A percentile compares a stretch with the other conserved stretches of the same genome.
Conservation (phyloP, 2,113 vertebrate genomes). For the Trachemys scripta region DNA sequence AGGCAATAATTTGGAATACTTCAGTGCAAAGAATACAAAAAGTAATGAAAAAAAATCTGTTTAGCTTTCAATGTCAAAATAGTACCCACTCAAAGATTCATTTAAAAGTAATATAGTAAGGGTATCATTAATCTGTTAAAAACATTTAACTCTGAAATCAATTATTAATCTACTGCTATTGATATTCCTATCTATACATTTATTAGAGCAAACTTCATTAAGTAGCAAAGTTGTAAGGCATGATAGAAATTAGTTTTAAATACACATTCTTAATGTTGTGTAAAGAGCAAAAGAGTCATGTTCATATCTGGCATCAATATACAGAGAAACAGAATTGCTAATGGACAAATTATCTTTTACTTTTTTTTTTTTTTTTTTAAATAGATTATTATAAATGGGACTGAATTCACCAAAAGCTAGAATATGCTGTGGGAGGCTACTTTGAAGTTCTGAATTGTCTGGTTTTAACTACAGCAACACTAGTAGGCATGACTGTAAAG, state of each 20-base stretch:
- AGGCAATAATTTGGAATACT: not conserved
- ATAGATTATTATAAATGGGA: conserved; percentile 14
- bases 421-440: not conserved
- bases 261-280: not conserved
- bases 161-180: conserved; percentile 3
- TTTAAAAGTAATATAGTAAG: conserved; percentile 14
- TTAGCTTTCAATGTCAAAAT: conserved; percentile 16
- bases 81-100: not conserved
- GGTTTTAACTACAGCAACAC: not conserved
- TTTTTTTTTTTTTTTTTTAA: conserved; percentile 42
- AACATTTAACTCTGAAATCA: conserved; percentile 20
- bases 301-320: not conserved
- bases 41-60: not conserved
- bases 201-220: not conserved
- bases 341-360: not conserved
- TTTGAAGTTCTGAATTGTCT: not conserved
- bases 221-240: not conserved
- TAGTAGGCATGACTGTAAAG: not conserved
- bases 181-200: not conserved
- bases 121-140: not conserved
- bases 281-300: not conserved
- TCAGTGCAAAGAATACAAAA: conserved; percentile 20
- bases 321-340: conserved; percentile 36
- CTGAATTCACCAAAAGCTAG: not conserved
- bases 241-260: not conserved